A percentile compares a stretch with the other conserved stretches of the same genome.
Evolutionary conservation across 2,113 vertebrate genomes (phyloP).

Genomic region (Beaufortia kweichowensis): DNA sequence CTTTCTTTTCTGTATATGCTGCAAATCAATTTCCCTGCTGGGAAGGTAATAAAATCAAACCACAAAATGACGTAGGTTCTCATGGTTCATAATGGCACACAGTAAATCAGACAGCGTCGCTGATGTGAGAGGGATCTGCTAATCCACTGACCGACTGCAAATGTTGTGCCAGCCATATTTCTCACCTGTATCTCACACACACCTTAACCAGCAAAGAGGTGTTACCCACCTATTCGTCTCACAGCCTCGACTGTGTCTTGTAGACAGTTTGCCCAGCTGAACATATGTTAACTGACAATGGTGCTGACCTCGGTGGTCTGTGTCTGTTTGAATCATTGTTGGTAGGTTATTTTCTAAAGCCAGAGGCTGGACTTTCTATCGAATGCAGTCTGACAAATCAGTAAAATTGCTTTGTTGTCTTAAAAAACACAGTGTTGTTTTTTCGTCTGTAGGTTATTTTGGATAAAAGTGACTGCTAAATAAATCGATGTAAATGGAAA

Average conservation of each 20-base stretch:
- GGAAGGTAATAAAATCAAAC: background rate
- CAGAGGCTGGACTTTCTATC: background rate
- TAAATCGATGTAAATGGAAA: no score
- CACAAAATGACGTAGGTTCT: background rate
- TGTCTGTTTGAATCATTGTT: slow-evolving; percentile 18
- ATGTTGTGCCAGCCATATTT: slow-evolving; percentile 14
- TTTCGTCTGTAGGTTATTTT: no score
- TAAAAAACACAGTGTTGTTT: no score
- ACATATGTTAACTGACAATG: background rate
- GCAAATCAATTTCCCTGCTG: background rate
- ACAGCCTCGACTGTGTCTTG: background rate
- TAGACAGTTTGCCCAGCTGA: no score
- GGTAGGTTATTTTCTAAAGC: no score
- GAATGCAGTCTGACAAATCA: background rate
- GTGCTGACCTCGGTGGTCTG: background rate
- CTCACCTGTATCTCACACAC: background rate
- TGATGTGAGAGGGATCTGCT: background rate
- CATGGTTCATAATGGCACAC: background rate
- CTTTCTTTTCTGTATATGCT: background rate
- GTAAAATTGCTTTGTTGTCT: no score
- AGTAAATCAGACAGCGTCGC: background rate
- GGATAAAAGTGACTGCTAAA: no score
- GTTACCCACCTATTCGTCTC: background rate
- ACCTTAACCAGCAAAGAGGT: slow-evolving; percentile 4
- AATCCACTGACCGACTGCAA: background rate